These are phyloP conservation scores for Neogale vison DNA, from an alignment of 2,113 vertebrate genomes.

Conservation along the genomic window DNA sequence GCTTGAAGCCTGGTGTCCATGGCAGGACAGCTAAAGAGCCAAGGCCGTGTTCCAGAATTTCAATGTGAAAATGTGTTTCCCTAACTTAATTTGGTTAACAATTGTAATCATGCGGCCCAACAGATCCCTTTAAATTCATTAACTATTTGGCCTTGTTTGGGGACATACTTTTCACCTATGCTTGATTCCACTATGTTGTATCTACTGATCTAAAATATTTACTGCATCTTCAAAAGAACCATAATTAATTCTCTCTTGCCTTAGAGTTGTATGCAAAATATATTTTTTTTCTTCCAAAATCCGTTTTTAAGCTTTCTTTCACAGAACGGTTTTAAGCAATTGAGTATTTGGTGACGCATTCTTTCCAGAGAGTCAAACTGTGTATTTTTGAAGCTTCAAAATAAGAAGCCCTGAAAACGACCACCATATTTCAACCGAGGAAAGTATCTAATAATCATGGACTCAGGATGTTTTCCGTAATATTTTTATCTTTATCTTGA, in stretches of 20 bases:
- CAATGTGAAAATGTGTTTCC: background rate
- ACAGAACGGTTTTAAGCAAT: background rate
- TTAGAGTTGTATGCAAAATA: background rate
- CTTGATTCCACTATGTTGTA: fast-evolving
- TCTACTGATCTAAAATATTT: background rate
- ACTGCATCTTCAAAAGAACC: background rate
- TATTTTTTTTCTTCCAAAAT: background rate
- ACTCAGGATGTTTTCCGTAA: slow-evolving; percentile 42
- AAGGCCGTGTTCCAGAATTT: background rate
- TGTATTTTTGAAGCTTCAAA: background rate
- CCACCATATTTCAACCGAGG: background rate
- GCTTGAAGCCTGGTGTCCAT: background rate
- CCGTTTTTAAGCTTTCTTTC: slow-evolving; percentile 13
- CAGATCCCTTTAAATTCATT: background rate
- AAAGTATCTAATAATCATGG: background rate
- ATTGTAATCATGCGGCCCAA: fast-evolving
- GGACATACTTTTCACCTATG: fast-evolving
- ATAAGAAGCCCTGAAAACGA: background rate
- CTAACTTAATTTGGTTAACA: too few relatives aligned
- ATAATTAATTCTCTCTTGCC: background rate
- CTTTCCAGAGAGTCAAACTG: background rate
- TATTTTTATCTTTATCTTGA: slow-evolving; percentile 58
- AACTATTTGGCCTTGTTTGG: background rate
- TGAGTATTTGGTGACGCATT: background rate
- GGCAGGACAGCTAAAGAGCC: background rate